Evolutionary conservation across 1,140 invertebrate genomes (phyloP), one percentile per base, ranked within the genome.

Genomic region (Drosophila busckii): DNA sequence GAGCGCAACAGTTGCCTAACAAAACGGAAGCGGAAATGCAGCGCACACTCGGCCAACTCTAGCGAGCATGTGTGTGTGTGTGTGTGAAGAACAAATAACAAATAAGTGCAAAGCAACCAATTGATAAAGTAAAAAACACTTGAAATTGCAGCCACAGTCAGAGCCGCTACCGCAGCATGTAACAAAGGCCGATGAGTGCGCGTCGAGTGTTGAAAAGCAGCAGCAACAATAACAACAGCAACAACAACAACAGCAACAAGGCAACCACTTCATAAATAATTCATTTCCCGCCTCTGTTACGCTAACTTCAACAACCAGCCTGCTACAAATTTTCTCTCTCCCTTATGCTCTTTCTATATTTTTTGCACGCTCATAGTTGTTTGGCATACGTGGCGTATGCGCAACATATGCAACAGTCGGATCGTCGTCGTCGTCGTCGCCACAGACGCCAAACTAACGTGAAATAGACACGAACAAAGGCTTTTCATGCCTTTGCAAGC

Each of bases 381-480:
- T 38, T 35, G 70, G 52, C 65, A 22, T 62, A 76, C 52, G 56
- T 66, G 62, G 69, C 61, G 70, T 70, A 76, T 83, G 70, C 67
- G 70, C 76, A 83, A 70, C 76, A 76, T 83, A 84, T 84, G 78
- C 64, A 78, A 54, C 53, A 58, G 52, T 54, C 52, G 49, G 28
- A 16, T 25, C 23, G 54, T 48, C 42, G 9, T 25, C 55, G 53
- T 45, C 54, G 55, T 41, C 48, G 56, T 38, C 59, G 61, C 64
- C 76, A 58, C 67, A 76, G 65, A 78, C 63, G 70, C 80, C 71
- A 78, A 84, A 80, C 78, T 70, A 85, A 80, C 83, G 76, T 85
- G 63, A 85, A 85, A 85, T 85, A 84, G 84, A 85, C 83, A 85
- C 83, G 83, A 85, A 85, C 83, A 85, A 85, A 85, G 84, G 84